A percentile compares a stretch with the other conserved stretches of the same genome.
phyloP scores from a whole-genome alignment of 2,888 invertebrate species.

The Sepiola atlantica region DNA sequence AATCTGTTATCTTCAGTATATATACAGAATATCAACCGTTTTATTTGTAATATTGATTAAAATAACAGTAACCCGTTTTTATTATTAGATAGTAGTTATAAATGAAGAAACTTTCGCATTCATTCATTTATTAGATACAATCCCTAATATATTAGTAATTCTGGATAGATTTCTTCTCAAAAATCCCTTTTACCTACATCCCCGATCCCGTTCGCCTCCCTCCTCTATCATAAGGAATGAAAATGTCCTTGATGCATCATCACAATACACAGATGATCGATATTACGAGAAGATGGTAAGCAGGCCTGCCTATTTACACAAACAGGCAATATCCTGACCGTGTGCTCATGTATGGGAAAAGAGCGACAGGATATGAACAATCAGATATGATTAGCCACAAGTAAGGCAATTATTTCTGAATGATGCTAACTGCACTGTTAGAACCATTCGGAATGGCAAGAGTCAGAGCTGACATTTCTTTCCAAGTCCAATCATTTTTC shows the following conservation, averaged over 20 bases:
- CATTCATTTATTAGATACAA: too few species aligned
- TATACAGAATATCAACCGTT: too few species aligned
- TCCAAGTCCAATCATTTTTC: neutral
- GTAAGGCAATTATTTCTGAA: neutral
- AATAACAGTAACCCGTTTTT: too few species aligned
- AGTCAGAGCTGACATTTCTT: neutral
- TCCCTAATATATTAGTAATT: too few species aligned
- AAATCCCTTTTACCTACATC: too few species aligned
- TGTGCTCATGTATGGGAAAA: neutral
- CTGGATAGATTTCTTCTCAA: too few species aligned
- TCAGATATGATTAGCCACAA: slow-evolving; percentile 21
- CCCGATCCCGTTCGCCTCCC: too few species aligned
- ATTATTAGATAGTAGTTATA: too few species aligned
- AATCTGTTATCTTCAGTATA: too few species aligned
- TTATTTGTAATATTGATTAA: too few species aligned
- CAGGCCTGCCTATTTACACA: slow-evolving; percentile 32
- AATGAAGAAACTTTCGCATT: too few species aligned
- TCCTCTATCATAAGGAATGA: neutral
- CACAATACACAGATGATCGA: neutral
- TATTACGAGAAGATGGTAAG: neutral
- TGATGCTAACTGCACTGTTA: neutral
- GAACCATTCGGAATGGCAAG: neutral
- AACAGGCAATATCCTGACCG: neutral
- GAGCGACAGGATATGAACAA: neutral
- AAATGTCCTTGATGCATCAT: neutral